A percentile compares a stretch with the other conserved stretches of the same genome.
phyloP scores from a whole-genome alignment of 2,113 vertebrate genomes.

The Rhinolophus ferrumequinum region DNA sequence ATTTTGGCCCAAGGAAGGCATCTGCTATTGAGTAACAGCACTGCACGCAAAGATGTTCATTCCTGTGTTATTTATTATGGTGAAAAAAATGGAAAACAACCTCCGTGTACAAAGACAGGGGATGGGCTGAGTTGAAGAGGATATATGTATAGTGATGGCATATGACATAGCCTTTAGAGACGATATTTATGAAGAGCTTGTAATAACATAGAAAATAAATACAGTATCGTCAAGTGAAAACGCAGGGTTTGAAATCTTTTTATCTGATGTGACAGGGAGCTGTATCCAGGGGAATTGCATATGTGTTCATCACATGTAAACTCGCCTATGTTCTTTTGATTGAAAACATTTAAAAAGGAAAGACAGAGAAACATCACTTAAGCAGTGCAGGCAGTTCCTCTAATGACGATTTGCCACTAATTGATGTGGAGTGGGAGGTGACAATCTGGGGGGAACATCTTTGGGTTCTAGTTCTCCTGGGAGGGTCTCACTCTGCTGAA shows the following conservation, averaged over 20 bases:
- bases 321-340: background rate
- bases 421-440: too few relatives aligned
- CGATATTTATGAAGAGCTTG: background rate
- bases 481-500: background rate
- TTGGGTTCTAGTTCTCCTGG: background rate
- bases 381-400: background rate
- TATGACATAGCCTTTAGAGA: background rate
- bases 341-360: background rate
- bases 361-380: background rate
- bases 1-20: background rate
- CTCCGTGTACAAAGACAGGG: fast-evolving
- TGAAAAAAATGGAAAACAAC: background rate
- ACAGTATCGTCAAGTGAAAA: background rate
- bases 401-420: background rate
- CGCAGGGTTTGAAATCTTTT: background rate
- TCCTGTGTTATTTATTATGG: background rate
- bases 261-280: background rate
- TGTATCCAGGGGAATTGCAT: fast-evolving
- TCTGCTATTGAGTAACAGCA: background rate
- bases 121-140: background rate
- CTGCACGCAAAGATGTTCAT: background rate
- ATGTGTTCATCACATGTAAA: fast-evolving
- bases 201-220: background rate
- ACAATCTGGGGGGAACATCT: too few relatives aligned
- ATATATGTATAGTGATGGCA: background rate